Conservation (phyloP, 2,113 vertebrate species). For the Mola mola region DNA sequence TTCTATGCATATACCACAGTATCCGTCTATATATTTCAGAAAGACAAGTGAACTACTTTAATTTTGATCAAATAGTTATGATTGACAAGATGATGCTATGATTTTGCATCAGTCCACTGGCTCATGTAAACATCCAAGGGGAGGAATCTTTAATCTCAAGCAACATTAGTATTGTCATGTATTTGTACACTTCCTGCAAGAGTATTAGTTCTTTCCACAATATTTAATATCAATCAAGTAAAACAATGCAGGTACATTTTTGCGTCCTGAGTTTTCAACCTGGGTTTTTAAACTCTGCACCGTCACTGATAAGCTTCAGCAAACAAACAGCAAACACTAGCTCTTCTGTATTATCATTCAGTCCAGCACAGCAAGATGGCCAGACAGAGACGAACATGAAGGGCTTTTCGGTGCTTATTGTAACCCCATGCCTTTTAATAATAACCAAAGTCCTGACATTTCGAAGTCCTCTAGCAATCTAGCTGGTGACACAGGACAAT, state of each 20-base stretch:
- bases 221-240: not conserved
- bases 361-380: slow-evolving; percentile 33
- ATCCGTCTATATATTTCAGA: too few relatives aligned
- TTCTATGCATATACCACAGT: too few relatives aligned
- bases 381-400: slow-evolving; percentile 23
- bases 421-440: slow-evolving; percentile 50
- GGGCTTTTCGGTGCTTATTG: slow-evolving; percentile 13
- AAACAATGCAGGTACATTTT: slow-evolving; percentile 13
- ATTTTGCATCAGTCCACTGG: too few relatives aligned
- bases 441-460: slow-evolving; percentile 47
- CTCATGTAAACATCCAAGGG: too few relatives aligned
- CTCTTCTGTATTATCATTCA: slow-evolving; percentile 44
- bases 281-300: slow-evolving; percentile 22
- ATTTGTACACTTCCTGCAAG: too few relatives aligned
- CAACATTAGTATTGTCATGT: too few relatives aligned
- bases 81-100: too few relatives aligned
- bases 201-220: too few relatives aligned
- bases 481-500: slow-evolving; percentile 42
- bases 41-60: too few relatives aligned
- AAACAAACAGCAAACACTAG: slow-evolving; percentile 13
- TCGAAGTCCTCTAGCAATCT: slow-evolving; percentile 47
- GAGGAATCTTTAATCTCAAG: too few relatives aligned
- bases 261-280: slow-evolving; percentile 9
- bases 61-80: too few relatives aligned
- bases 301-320: slow-evolving; percentile 33